Conservation (phyloP, 2,113 vertebrate species). For the Fukomys damarensis region DNA sequence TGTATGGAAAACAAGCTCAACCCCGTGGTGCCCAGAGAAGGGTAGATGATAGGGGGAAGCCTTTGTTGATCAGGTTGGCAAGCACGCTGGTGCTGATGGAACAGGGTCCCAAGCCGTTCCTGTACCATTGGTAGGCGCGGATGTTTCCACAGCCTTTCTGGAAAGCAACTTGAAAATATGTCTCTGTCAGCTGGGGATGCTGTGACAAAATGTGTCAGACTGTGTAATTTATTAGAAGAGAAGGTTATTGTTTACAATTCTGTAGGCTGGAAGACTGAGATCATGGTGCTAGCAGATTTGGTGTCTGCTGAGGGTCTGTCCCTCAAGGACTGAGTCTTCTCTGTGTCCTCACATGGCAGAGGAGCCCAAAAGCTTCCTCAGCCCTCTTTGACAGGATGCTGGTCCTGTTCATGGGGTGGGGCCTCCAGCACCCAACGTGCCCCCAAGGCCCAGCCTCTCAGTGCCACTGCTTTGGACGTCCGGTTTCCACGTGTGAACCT, state of each 20-base stretch:
- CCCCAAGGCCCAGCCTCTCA: accelerated
- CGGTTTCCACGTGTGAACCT: not conserved
- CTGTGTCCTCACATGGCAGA: not conserved
- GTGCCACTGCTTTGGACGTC: not conserved
- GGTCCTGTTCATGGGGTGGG: too few relatives aligned
- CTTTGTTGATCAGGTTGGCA: not conserved
- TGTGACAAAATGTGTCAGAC: not conserved
- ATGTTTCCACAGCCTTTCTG: not conserved
- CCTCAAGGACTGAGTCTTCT: not conserved
- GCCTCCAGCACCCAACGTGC: not conserved
- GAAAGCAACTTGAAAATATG: not conserved
- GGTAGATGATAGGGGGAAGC: not conserved
- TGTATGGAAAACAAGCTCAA: not conserved
- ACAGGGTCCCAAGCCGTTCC: accelerated
- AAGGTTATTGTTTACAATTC: not conserved
- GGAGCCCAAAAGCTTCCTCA: too few relatives aligned
- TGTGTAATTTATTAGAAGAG: not conserved
- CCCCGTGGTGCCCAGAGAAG: not conserved
- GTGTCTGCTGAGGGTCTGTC: too few relatives aligned
- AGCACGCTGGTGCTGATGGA: accelerated
- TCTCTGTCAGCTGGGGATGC: not conserved
- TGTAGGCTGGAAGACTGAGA: not conserved
- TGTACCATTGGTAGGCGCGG: accelerated
- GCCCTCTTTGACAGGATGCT: not conserved
- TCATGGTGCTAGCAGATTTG: not conserved